These are phyloP conservation scores for Apostichopus japonicus DNA, from an alignment of 35 echinoderm and acorn worm species.

Conservation along the genomic window DNA sequence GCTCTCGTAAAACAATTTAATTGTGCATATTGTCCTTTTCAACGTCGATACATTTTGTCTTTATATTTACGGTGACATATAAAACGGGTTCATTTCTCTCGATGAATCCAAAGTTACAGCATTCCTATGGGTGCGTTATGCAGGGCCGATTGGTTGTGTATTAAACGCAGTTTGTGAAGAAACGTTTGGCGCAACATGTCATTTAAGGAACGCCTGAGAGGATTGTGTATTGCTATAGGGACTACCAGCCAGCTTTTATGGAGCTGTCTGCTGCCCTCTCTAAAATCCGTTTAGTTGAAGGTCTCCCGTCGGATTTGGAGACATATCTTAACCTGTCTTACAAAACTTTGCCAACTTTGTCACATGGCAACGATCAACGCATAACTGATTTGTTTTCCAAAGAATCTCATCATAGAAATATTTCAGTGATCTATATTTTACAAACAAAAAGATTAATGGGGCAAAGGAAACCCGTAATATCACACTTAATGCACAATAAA, in stretches of 20 bases:
- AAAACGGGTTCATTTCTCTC: neutral
- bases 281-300: conserved; percentile 8
- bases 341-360: neutral
- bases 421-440: conserved; percentile 6
- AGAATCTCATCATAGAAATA: conserved; percentile 17
- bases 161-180: conserved; percentile 35
- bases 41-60: neutral
- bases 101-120: neutral
- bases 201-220: no score
- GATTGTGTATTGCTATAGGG: neutral
- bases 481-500: conserved; percentile 56
- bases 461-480: conserved; percentile 56
- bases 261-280: no score
- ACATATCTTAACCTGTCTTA: neutral
- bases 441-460: conserved; percentile 29
- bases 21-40: neutral
- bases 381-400: conserved; percentile 27
- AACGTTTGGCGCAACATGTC: neutral
- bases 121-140: neutral
- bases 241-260: conserved; percentile 44
- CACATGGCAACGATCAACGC: conserved; percentile 17
- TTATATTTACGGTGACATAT: no score
- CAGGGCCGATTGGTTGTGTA: neutral
- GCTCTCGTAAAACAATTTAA: neutral
- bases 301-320: neutral